These are phyloP conservation scores for Arvicanthis niloticus DNA, from an alignment of 2,113 vertebrate species.

Conservation along the genomic window DNA sequence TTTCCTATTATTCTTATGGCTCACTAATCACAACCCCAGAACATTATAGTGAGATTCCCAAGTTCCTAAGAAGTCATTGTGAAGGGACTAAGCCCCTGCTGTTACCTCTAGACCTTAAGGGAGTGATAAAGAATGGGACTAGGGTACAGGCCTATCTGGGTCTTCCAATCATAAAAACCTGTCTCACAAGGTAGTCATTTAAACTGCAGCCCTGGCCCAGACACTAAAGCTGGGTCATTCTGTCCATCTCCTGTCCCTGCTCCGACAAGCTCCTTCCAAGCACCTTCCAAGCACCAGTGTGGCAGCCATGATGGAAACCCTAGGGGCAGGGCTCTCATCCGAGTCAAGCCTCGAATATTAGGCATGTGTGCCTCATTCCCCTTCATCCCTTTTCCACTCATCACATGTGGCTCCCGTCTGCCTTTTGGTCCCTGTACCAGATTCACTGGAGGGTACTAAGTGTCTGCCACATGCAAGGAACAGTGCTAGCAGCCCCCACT, in stretches of 20 bases:
- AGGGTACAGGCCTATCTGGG: too few species aligned
- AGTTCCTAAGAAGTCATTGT: neutral
- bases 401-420: neutral
- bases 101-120: neutral
- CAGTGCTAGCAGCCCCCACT: neutral
- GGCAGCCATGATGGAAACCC: neutral
- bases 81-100: neutral
- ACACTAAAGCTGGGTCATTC: neutral
- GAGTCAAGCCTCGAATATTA: neutral
- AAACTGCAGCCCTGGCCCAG: neutral
- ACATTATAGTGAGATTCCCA: neutral
- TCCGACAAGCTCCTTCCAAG: neutral
- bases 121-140: neutral
- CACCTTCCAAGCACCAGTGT: neutral
- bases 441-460: neutral
- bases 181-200: neutral
- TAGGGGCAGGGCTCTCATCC: fast-evolving
- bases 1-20: neutral
- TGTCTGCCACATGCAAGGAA: neutral
- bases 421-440: neutral
- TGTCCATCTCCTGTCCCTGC: neutral
- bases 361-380: neutral
- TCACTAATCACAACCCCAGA: neutral
- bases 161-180: neutral
- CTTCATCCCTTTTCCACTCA: fast-evolving